phyloP scores from a whole-genome alignment of 1,140 invertebrate species.

The Aphaenogaster ashmeadi region DNA sequence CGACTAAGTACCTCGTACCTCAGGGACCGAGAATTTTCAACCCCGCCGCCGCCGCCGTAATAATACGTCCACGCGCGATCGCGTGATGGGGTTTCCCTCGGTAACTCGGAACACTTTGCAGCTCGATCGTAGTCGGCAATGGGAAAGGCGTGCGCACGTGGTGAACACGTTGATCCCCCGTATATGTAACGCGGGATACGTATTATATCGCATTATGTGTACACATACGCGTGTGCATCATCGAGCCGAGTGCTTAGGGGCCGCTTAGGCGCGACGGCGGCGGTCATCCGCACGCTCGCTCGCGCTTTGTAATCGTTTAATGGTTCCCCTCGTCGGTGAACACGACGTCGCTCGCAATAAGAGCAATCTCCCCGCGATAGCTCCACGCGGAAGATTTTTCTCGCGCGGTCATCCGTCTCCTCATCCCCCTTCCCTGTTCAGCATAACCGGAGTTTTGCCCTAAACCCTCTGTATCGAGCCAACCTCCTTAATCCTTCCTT shows the following conservation, averaged over 20 bases:
- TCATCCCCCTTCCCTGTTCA: background rate
- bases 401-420: background rate
- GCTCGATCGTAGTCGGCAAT: constrained; percentile 33
- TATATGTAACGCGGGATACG: constrained; percentile 80
- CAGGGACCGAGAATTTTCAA: constrained; percentile 20
- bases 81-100: constrained; percentile 53
- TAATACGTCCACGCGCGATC: constrained; percentile 54
- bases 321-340: constrained; percentile 30
- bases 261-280: background rate
- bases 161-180: constrained; percentile 86
- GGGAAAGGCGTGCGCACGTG: constrained; percentile 87
- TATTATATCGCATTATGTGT: constrained; percentile 54
- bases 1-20: constrained; percentile 55
- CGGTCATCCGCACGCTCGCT: constrained; percentile 44
- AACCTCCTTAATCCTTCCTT: background rate
- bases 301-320: constrained; percentile 65
- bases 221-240: constrained; percentile 14
- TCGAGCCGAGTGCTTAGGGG: constrained; percentile 17
- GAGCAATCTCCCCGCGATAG: constrained; percentile 33
- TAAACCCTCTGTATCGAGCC: background rate
- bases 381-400: constrained; percentile 12
- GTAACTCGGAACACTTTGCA: constrained; percentile 56
- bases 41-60: constrained; percentile 37
- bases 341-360: constrained; percentile 44
- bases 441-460: background rate